These are phyloP conservation scores for Hippasteria phrygiana DNA, from an alignment of 53 echinoderm and acorn worm species.

Conservation along the genomic window DNA sequence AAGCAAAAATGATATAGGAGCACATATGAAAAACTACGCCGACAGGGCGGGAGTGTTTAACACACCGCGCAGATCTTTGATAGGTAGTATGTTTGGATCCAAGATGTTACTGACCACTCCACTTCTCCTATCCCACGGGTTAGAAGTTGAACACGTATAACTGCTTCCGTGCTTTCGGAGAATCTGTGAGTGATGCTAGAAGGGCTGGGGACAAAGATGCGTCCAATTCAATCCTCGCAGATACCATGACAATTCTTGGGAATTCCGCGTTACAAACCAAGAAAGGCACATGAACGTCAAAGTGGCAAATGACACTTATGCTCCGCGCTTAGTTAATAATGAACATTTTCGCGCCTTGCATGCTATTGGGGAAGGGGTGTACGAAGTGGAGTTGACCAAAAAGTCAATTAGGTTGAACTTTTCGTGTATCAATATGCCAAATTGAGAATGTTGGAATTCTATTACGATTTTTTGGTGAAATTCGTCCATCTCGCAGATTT, in stretches of 20 bases:
- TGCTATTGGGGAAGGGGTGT: background rate
- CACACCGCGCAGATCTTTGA: constrained; percentile 66
- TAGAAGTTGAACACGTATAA: constrained; percentile 25
- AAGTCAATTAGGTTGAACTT: constrained; percentile 4
- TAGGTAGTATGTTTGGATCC: constrained; percentile 60
- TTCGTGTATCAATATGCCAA: constrained; percentile 79
- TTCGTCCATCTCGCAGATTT: constrained; percentile 66
- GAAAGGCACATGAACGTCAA: constrained; percentile 11
- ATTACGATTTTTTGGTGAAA: constrained; percentile 68
- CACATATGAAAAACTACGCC: constrained; percentile 59
- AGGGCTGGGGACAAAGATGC: constrained; percentile 62
- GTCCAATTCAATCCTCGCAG: constrained; percentile 63
- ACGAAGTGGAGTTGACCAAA: constrained; percentile 56
- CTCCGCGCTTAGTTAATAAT: background rate
- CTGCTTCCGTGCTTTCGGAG: constrained; percentile 54
- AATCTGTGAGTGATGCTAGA: constrained; percentile 64
- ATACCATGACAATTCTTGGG: constrained; percentile 58
- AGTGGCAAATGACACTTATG: background rate
- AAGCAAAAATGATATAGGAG: constrained; percentile 56
- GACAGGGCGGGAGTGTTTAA: background rate
- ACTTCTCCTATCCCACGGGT: constrained; percentile 52
- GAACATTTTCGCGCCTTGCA: constrained; percentile 2
- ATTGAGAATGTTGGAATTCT: constrained; percentile 72
- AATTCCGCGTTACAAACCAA: constrained; percentile 68
- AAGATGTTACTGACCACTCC: constrained; percentile 66